phyloP scores from a whole-genome alignment of 2,797 vertebrate species.

The Poecilia picta region DNA sequence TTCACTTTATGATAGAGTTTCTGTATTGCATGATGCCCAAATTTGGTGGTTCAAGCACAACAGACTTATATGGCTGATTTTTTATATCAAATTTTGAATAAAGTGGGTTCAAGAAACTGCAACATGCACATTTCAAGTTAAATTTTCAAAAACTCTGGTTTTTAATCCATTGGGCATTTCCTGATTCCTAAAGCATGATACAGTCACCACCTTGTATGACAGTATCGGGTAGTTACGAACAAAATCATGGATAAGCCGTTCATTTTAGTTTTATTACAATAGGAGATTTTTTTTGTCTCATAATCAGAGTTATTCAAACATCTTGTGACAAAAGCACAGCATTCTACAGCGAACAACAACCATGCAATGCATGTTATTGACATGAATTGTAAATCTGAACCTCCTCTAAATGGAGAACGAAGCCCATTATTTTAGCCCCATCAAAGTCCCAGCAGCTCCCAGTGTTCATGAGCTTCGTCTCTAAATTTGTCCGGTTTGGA shows the following conservation, averaged over 20 bases:
- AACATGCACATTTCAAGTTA: background rate
- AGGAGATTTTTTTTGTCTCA: background rate
- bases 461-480: background rate
- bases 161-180: background rate
- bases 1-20: background rate
- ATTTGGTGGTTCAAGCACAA: background rate
- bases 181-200: background rate
- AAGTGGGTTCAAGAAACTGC: background rate
- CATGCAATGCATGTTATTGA: background rate
- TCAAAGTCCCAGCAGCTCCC: background rate
- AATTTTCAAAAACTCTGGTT: background rate
- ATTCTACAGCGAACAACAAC: background rate
- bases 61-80: background rate
- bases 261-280: background rate
- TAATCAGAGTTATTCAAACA: background rate
- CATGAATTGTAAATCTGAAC: background rate
- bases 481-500: slow-evolving; percentile 13
- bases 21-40: too few species aligned
- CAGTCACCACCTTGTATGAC: background rate
- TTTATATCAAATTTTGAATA: background rate
- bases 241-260: background rate
- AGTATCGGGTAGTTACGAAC: background rate
- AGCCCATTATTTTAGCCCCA: background rate
- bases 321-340: background rate
- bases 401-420: background rate